Evolutionary conservation across 1,140 invertebrate species (phyloP), one percentile per base, ranked within the genome.

Genomic region (Panagrolaimus sp.): DNA sequence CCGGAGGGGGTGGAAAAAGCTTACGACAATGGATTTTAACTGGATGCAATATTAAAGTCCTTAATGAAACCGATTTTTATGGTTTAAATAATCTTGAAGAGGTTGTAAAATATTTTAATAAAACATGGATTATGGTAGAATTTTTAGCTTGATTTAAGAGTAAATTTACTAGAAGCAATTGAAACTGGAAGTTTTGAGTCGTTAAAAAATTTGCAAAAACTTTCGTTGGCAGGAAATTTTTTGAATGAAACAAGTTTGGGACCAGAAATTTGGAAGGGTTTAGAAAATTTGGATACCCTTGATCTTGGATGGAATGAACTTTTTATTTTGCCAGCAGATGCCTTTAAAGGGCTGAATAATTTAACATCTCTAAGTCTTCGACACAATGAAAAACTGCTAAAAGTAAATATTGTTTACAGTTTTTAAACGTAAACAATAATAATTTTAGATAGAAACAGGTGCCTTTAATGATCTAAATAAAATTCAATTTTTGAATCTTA

Each of bases 191-290:
- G 24, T n/a, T 75, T 76, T 48, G 38, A 14, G n/a, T 12, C 28
- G 6, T 63, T 70, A 15, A 28, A 17, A 46, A 70, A 67, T 38
- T 38, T 73, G n/a, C 48, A 63, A 15, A 58, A 43, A 1, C 47
- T 75, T 24, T 68, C 65, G 28, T 24, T 75, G 10, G 67, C 74
- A 5, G 71, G 77, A 43, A 78, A 77, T 58, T 76, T 76, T 63
- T 45, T 78, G 15, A 48, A 46, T 32, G 62, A 58, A 43, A 28
- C 38, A 65, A 17, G 21, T 21, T 17, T 58, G 21, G 47, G 44
- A 9, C 10, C 65, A 14, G 14, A 64, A 24, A 38, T 67, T n/a
- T 70, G 43, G 43, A 67, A 17, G 10, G 68, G 68, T 44, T 48
- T 70, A 10, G 43, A 70, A 10, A 46, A 28, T 48, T 17, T 71